phyloP scores from a whole-genome alignment of 2,888 invertebrate species.

The Drosophila leonis region DNA sequence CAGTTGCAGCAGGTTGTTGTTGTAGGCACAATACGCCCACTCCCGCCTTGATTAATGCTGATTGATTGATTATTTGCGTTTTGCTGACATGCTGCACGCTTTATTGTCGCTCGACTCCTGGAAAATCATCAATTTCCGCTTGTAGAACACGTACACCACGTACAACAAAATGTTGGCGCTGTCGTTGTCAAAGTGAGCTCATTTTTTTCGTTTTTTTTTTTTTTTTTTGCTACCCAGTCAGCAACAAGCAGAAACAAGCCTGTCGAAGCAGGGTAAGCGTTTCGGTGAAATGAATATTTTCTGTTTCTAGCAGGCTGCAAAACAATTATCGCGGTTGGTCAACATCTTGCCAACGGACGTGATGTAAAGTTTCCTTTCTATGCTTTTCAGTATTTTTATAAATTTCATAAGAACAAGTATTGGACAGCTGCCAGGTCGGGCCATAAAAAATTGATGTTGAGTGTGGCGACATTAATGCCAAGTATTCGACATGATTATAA shows the following conservation, averaged over 20 bases:
- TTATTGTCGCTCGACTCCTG: conserved; percentile 74
- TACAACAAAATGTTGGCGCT: conserved; percentile 54
- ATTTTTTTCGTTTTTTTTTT: conserved; percentile 49
- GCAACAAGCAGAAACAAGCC: conserved; percentile 27
- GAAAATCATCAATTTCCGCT: conserved; percentile 81
- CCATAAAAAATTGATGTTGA: conserved; percentile 57
- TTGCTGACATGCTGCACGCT: conserved; percentile 77
- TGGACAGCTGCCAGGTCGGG: conserved; percentile 66
- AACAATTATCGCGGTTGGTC: conserved; percentile 68
- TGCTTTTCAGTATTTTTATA: conserved; percentile 10
- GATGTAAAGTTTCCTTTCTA: conserved; percentile 50
- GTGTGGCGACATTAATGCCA: conserved; percentile 65
- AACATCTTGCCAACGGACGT: conserved; percentile 59
- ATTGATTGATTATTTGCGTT: conserved; percentile 83
- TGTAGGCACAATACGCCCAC: conserved; percentile 30
- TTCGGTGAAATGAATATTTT: conserved; percentile 69
- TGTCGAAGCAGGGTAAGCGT: conserved; percentile 23
- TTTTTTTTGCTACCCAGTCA: conserved; percentile 15
- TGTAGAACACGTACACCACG: conserved; percentile 74
- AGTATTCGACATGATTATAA: conserved; percentile 67
- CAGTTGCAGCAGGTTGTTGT: conserved; percentile 43
- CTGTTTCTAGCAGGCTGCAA: conserved; percentile 37
- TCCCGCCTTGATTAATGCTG: conserved; percentile 77
- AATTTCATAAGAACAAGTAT: conserved; percentile 30
- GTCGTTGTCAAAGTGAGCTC: conserved; percentile 57